Base-by-base conservation (phyloP, 2,888 invertebrate species). In the Agriotes lineatus region DNA sequence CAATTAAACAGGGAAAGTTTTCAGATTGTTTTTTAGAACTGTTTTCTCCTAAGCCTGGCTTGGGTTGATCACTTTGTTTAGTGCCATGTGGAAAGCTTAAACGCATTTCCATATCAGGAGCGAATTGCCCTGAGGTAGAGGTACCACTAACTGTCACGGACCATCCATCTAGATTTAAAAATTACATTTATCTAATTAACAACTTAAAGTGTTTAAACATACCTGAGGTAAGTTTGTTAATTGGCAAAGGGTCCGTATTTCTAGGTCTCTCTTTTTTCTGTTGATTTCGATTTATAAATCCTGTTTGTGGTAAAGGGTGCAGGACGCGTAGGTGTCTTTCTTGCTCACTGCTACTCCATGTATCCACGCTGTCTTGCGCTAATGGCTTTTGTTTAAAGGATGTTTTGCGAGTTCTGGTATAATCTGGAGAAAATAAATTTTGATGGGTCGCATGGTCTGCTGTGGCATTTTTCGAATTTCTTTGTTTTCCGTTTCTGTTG, bases 81-180 rank as follows among this genome's bases (percentile, higher is more conserved):
- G 61, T 22, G 59, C 61, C 54, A 67, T 69, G 16, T 48, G 71
- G 44, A 70, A 70, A 70, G 37, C 25, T 66, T 52, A 90, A 84
- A 58, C 88, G 85, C 90, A 90, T 89, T 83, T 90, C 89, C 25
- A 90, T 86, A 80, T 90, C 89, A 4, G 89, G 88, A 12, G 88
- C 78, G 57, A 73, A 73, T 57, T 80, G 78, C 9, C 78, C 78
- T 57, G 74, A 76, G 42, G 64, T 74, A 37, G 77, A 80, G 20
- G 75, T 76, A 7, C 81, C 80, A 71, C 78, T 80, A 14, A 82
- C 78, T 6, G 82, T 82, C 5, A 82, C 80, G 5, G 80, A 79
- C 82, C 82, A 82, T 63, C 78, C 79, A 45, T 76, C 81, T 80
- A 61, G 22, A 69, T 37, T 48, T n/a, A 52, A 18, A 5, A 48